Base-by-base conservation (phyloP, 2,797 vertebrate species). In the Caiman crocodilus region DNA sequence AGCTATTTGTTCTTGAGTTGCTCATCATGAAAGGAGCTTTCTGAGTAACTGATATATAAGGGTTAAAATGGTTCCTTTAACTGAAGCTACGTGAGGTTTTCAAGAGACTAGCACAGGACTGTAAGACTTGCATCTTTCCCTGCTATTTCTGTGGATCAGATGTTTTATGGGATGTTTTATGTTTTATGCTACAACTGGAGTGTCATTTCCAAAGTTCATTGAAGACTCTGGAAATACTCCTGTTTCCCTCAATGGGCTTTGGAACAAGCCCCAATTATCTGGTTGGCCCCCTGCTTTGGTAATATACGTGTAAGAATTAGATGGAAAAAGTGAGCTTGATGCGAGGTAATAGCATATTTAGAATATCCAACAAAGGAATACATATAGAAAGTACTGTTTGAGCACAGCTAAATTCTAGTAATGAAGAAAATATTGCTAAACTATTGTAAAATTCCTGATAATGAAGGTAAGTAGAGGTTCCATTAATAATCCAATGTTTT, bases 1-100 rank as follows among this genome's bases (percentile, higher is more conserved):
- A 91, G 78, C 80, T 91, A 87, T 94, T 97, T 96, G 67, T 83
- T 93, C 73, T 73, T 57, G 83, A 85, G 64, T 87, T 84, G 92
- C 42, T 67, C 90, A 88, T 89, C 88, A 86, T 94, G 77, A 80
- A 76, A 93, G 83, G 21, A 82, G 84, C 82, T 84, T n/a, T 59
- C n/a, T 85, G 94, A 95, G 94, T 94, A 96, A 82, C 74, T 61
- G 76, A 35, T 32, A 18, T 82, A 69, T 4, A 42, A 87, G 79
- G 67, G 26, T 79, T 83, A 42, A 84, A 93, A 88, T 32, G 16
- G 8, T 55, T 93, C 20, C 25, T 80, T 55, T 30, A 61, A 79
- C 21, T 91, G 83, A 81, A 90, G 78, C 75, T 79, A 81, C 85
- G 76, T 84, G 78, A 77, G 78, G 74, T 1, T 92, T 91, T 92